Conservation (phyloP, 2,797 vertebrate species). For the Cheirogaleus major region DNA sequence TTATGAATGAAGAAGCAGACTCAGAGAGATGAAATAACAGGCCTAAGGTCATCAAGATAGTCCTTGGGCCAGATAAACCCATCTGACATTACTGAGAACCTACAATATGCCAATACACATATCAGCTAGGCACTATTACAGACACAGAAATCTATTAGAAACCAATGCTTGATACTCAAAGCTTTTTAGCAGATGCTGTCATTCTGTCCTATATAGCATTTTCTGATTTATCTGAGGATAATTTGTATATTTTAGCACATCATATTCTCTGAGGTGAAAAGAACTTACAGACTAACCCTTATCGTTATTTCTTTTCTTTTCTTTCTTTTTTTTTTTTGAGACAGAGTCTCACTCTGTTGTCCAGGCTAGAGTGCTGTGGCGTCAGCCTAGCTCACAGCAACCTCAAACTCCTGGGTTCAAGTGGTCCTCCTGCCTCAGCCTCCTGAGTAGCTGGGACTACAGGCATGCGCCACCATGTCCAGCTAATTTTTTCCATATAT, state of each 20-base stretch:
- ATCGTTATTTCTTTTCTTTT: neutral
- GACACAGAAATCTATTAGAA: neutral
- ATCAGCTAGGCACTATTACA: neutral
- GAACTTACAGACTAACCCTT: neutral
- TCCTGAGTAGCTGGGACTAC: too few relatives aligned
- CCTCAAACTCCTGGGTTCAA: too few relatives aligned
- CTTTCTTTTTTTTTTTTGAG: too few relatives aligned
- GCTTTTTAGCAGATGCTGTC: neutral
- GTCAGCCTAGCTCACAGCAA: too few relatives aligned
- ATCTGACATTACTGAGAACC: neutral
- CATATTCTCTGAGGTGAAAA: neutral
- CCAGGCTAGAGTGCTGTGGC: too few relatives aligned
- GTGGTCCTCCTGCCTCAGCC: too few relatives aligned
- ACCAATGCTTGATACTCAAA: neutral
- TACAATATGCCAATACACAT: neutral
- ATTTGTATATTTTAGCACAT: neutral
- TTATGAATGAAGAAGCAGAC: neutral
- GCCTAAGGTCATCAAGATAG: neutral
- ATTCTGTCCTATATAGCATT: neutral
- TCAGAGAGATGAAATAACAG: neutral
- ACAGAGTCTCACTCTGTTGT: too few relatives aligned
- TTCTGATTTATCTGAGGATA: conserved; percentile 21
- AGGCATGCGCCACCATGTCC: too few relatives aligned
- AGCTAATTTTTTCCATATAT: too few relatives aligned
- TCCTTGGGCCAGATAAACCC: neutral